Percentiles rank a stretch among this genome's conserved stretches.
These are phyloP conservation scores for Leptopilina syphax DNA, from an alignment of 2,888 invertebrate genomes.

Conservation along the genomic window DNA sequence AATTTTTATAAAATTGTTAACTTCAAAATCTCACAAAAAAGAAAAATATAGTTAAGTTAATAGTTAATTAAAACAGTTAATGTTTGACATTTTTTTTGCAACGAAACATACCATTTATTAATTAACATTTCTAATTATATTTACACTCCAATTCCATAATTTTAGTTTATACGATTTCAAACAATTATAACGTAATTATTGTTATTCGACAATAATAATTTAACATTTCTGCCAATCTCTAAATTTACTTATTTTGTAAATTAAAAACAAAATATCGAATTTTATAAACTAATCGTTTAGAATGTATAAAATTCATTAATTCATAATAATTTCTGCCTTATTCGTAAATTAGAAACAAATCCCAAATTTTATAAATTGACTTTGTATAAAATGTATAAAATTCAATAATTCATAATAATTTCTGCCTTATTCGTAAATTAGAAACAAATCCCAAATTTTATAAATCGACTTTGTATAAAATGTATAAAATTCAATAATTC, in stretches of 20 bases:
- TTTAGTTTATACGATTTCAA: background rate
- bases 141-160: background rate
- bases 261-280: background rate
- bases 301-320: no score
- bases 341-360: background rate
- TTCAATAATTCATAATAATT: no score
- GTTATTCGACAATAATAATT: background rate
- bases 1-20: background rate
- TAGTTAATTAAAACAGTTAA: background rate
- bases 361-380: no score
- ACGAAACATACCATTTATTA: background rate
- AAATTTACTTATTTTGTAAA: background rate
- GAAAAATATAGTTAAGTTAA: background rate
- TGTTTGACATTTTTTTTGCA: background rate
- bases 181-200: background rate
- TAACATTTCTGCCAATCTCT: background rate
- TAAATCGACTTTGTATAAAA: background rate
- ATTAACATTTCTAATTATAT: constrained; percentile 1
- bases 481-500: no score
- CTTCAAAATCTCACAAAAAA: background rate
- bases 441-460: background rate
- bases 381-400: background rate
- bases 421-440: no score
- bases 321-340: no score
- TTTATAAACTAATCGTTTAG: no score